Evolutionary conservation across 2,888 invertebrate species (phyloP), one percentile per base, ranked within the genome.

Genomic region (Lasioglossum pauxillum): DNA sequence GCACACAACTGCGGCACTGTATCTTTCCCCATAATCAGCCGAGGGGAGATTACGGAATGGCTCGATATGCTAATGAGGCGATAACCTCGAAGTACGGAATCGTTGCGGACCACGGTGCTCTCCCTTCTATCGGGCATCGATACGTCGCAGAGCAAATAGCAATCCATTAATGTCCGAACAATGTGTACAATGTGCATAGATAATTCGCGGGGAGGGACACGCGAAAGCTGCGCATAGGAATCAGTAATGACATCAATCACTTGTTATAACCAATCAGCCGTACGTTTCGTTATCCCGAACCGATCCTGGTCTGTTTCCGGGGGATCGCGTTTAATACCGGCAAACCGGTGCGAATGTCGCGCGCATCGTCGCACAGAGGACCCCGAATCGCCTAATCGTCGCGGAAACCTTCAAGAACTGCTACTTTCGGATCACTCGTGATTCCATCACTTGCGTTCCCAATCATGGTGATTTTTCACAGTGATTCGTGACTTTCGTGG

Each of bases 161-260:
- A 86, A 89, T 90, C 86, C 86, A 83, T 90, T 88, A 88, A 90
- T 90, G 90, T 89, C 79, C 86, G 76, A 74, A 84, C 89, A 80
- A 81, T 80, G 89, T 89, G 90, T 87, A 89, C 86, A 79, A 80
- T 84, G 88, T 46, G 90, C 84, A 87, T 76, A 90, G 90, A 90
- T 90, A 90, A 90, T 89, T 90, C 81, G 76, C 72, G 81, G 67
- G 35, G 67, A 27, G 83, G 84, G 74, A 69, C 82, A 74, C 72
- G 80, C 73, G 76, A 60, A 60, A 72, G 46, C 27, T 44, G 80
- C 19, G 73, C 75, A 23, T 75, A 53, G 57, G 82, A 82, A 85
- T 85, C 87, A 72, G 86, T 91, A 90, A 90, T 90, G 89, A 77
- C 90, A 91, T 91, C 91, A 91, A 91, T 91, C 91, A 91, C 89